Percentiles rank a stretch among this genome's conserved stretches.
Evolutionary conservation across 1,140 invertebrate genomes (phyloP).

Genomic region (Conopomorpha cramerella): DNA sequence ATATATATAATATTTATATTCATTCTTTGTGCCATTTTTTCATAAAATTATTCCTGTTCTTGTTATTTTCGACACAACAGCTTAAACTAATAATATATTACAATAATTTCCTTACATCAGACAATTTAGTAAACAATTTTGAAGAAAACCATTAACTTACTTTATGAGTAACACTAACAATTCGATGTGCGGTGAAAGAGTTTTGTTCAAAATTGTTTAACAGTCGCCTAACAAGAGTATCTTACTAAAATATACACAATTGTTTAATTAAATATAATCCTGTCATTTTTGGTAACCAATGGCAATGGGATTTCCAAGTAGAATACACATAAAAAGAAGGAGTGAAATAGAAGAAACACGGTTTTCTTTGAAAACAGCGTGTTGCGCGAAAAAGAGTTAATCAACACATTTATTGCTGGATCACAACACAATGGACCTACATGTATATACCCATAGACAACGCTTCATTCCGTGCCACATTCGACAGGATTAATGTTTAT

Average conservation of each 20-base stretch:
- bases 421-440: conserved; percentile 34
- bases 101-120: conserved; percentile 49
- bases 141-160: conserved; percentile 20
- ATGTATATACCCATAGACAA: no score
- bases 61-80: conserved; percentile 58
- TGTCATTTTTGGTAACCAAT: conserved; percentile 61
- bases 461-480: no score
- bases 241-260: conserved; percentile 51
- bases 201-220: conserved; percentile 34
- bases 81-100: conserved; percentile 59
- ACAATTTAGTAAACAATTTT: conserved; percentile 34
- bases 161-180: conserved; percentile 49
- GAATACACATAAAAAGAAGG: no score
- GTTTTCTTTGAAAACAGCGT: conserved; percentile 36
- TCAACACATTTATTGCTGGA: conserved; percentile 45
- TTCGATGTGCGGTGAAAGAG: conserved; percentile 46
- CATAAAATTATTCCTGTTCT: conserved; percentile 61
- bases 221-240: conserved; percentile 42
- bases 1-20: conserved; percentile 60
- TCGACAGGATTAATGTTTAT: no score
- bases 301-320: conserved; percentile 53
- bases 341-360: no score
- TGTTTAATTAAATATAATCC: conserved; percentile 46
- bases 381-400: no score
- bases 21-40: conserved; percentile 59